phyloP scores from a whole-genome alignment of 2,113 vertebrate species.

The Lophochroa leadbeateri region DNA sequence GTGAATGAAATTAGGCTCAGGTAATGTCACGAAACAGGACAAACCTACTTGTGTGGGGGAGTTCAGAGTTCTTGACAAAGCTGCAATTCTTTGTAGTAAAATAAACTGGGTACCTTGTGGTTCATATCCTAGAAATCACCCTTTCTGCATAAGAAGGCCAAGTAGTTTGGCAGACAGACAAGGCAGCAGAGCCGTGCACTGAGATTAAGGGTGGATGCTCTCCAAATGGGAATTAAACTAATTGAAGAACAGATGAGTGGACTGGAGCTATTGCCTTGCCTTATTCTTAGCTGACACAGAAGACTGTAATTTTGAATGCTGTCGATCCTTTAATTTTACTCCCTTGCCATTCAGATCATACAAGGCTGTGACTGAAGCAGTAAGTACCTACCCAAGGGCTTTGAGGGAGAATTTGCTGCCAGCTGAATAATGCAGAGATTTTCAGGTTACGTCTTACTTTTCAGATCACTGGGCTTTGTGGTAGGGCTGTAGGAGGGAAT shows the following conservation, averaged over 20 bases:
- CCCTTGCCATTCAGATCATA: not conserved
- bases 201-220: not conserved
- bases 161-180: not conserved
- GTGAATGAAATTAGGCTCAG: not conserved
- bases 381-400: not conserved
- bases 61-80: not conserved
- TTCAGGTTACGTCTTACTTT: not conserved
- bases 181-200: not conserved
- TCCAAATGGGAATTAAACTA: constrained; percentile 27
- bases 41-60: not conserved
- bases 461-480: not conserved
- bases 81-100: not conserved
- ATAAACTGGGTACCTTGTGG: not conserved
- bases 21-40: not conserved
- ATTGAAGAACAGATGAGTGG: not conserved
- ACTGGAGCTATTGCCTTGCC: not conserved
- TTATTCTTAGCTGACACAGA: not conserved
- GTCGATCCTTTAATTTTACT: not conserved
- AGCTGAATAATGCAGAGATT: not conserved
- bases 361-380: not conserved
- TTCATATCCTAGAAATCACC: not conserved
- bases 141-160: not conserved
- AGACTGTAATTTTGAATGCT: not conserved
- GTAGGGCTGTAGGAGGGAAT: not conserved
- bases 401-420: not conserved